Base-by-base conservation (phyloP, 2,888 invertebrate species). In the Incurvaria masculella region DNA sequence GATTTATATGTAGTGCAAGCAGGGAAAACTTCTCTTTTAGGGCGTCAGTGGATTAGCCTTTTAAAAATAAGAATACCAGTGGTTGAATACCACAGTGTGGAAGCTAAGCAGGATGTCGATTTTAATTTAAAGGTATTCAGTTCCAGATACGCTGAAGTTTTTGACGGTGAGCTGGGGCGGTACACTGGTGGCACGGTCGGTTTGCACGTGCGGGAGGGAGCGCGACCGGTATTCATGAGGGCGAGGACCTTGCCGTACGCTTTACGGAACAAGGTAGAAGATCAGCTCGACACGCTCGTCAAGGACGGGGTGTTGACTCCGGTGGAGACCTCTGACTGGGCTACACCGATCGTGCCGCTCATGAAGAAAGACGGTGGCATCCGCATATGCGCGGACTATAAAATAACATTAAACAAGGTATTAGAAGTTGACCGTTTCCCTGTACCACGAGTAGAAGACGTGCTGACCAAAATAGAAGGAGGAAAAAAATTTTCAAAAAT, bases 301-400 rank as follows among this genome's bases (percentile, higher is more conserved):
- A 48, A 52, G 11, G 53, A 52, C 48, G 48, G 51, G 27, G 53
- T 53, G 20, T 42, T 46, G 46, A 48, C 51, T 6, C 43, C 51
- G 19, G 54, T 56, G 14, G 56, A 56, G 45, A n/a, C 19, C 8
- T 48, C n/a, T n/a, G n/a, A n/a, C n/a, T n/a, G n/a, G n/a, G n/a
- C n/a, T n/a, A n/a, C n/a, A n/a, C n/a, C n/a, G 21, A 48, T 55
- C 49, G 49, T 55, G 17, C 49, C 53, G 16, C 51, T 54, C 17
- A 49, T 45, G 8, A 51, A 51, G 14, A 42, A 48, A 1, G 53
- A 49, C 27, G 44, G 51, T 6, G n/a, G 19, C 3, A 19, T 50
- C 11, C 21, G 45, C 11, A 45, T 47, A 14, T 51, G 49, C 23
- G 51, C 46, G 4, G 51, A 51, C 18, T 51, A 44, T 21, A 51